A percentile compares a stretch with the other conserved stretches of the same genome.
Evolutionary conservation across 1,140 invertebrate genomes (phyloP).

Genomic region (Andrena cerasifolii): DNA sequence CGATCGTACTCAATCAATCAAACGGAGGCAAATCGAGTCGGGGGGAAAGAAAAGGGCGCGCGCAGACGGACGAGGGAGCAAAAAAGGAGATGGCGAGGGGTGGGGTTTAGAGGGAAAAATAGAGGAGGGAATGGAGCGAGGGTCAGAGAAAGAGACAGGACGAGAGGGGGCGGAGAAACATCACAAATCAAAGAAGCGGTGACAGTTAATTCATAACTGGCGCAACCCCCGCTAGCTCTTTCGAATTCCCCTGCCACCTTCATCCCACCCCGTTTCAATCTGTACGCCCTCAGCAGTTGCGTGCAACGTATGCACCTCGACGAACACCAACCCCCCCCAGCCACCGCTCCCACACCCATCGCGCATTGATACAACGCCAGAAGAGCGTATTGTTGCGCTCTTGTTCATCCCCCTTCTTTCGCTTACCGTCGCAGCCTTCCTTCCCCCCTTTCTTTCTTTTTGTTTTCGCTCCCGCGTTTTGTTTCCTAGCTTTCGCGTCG

Average conservation of each 20-base stretch:
- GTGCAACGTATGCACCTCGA: constrained; percentile 59
- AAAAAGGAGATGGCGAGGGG: too few species aligned
- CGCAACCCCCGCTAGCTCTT: constrained; percentile 53
- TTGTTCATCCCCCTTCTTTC: constrained; percentile 44
- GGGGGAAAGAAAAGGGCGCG: constrained; percentile 43
- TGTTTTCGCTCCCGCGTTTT: constrained; percentile 5
- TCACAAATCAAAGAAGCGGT: constrained; percentile 72
- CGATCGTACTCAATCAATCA: constrained; percentile 68
- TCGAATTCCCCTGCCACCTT: constrained; percentile 18
- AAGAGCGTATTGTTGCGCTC: constrained; percentile 50
- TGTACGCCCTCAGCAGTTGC: constrained; percentile 61
- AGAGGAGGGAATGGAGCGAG: constrained; percentile 14
- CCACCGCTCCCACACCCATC: too few species aligned
- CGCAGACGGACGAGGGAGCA: neutral
- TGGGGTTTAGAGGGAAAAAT: too few species aligned
- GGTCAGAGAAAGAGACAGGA: constrained; percentile 5
- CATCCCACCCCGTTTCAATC: constrained; percentile 61
- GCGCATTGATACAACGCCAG: constrained; percentile 26
- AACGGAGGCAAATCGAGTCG: constrained; percentile 69
- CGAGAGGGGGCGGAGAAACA: constrained; percentile 52
- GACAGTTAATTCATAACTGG: constrained; percentile 76
- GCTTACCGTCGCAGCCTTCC: neutral
- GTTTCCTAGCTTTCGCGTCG: neutral
- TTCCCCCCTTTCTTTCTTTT: constrained; percentile 1
- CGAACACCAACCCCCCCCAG: too few species aligned